Conservation (phyloP, 2,888 invertebrate species). For the Pseudococcus longispinus region DNA sequence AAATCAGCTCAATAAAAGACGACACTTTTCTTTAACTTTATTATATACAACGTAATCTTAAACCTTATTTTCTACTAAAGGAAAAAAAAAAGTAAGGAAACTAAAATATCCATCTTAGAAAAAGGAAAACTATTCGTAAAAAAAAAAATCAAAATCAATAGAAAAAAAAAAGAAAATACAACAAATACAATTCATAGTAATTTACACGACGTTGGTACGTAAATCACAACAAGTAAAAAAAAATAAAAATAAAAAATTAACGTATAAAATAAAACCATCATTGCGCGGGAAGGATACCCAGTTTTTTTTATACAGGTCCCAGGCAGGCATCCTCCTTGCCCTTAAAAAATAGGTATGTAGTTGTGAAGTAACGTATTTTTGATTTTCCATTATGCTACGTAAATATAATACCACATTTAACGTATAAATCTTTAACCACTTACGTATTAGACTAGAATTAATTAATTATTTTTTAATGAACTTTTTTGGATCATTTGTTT, state of each 20-base stretch:
- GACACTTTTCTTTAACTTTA: conserved; percentile 43
- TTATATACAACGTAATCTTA: conserved; percentile 39
- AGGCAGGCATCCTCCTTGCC: background rate
- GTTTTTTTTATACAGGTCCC: background rate
- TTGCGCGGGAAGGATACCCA: background rate
- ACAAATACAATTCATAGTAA: conserved; percentile 21
- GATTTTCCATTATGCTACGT: conserved; percentile 15
- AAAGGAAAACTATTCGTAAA: background rate
- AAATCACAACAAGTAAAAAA: conserved; percentile 38
- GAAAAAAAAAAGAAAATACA: background rate
- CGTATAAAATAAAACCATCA: conserved; percentile 7
- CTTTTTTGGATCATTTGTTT: conserved; percentile 16
- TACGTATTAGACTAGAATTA: conserved; percentile 45
- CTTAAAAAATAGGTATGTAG: background rate
- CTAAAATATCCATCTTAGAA: conserved; percentile 14
- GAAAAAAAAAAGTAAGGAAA: conserved; percentile 17
- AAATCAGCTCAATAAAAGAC: background rate
- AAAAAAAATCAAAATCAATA: conserved; percentile 13
- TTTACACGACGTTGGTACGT: conserved; percentile 31
- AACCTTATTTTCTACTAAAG: background rate
- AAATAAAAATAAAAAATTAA: conserved; percentile 31
- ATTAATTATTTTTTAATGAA: conserved; percentile 38
- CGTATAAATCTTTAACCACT: conserved; percentile 32
- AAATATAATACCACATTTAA: conserved; percentile 24
- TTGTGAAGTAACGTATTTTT: conserved; percentile 34